Conservation (phyloP, 2,113 vertebrate species). For the Parus major region DNA sequence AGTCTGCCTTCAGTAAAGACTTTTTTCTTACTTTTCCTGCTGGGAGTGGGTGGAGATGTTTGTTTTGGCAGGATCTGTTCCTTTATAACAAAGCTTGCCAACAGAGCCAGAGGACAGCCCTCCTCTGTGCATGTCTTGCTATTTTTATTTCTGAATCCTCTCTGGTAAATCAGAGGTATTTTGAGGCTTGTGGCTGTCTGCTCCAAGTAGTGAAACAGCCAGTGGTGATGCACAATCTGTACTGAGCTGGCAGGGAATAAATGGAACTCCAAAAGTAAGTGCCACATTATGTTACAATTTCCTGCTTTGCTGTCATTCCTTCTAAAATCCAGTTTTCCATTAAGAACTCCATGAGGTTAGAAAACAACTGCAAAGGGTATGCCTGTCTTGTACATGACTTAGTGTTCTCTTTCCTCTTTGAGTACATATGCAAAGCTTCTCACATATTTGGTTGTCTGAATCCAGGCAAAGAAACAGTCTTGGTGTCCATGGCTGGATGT, state of each 20-base stretch:
- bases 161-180: background rate
- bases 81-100: background rate
- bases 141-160: background rate
- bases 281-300: background rate
- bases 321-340: background rate
- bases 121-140: background rate
- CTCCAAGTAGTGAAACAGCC: background rate
- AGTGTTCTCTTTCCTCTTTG: background rate
- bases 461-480: background rate
- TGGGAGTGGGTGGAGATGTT: too few species aligned
- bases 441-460: background rate
- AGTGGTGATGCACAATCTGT: background rate
- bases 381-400: background rate
- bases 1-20: background rate
- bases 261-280: background rate
- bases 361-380: background rate
- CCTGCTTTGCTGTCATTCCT: background rate
- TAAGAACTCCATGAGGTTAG: background rate
- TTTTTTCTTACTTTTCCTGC: background rate
- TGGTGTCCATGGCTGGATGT: background rate
- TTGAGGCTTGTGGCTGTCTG: background rate
- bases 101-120: background rate
- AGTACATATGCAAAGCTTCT: background rate
- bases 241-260: background rate
- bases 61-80: background rate